Evolutionary conservation across 2,113 vertebrate genomes (phyloP).

Genomic region (Dendropsophus ebraccatus): DNA sequence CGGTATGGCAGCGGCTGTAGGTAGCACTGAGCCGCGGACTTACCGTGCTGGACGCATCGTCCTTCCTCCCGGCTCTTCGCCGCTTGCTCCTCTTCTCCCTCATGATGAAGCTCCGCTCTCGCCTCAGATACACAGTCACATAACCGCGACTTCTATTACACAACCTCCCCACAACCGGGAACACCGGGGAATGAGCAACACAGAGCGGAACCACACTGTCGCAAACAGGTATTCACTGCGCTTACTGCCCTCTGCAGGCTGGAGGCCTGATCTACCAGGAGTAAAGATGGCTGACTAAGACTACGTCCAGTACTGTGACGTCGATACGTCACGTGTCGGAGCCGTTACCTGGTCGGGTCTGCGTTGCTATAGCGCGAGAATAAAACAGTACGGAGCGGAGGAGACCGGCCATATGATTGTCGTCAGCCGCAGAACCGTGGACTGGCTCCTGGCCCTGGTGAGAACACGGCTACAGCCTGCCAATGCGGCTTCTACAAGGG

Average conservation of each 20-base stretch:
- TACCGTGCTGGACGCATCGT: not conserved
- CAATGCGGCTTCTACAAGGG: too few species aligned
- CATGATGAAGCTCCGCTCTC: not conserved
- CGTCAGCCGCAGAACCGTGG: slow-evolving; percentile 35
- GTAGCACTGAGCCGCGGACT: not conserved
- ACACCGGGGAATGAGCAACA: not conserved
- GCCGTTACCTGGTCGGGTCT: not conserved
- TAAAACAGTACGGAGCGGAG: not conserved
- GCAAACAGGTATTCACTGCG: not conserved
- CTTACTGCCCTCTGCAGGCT: not conserved
- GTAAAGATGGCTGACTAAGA: not conserved
- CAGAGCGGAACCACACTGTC: not conserved
- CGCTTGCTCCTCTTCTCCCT: slow-evolving; percentile 41
- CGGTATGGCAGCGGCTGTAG: too few species aligned
- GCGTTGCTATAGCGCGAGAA: not conserved
- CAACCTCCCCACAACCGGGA: not conserved
- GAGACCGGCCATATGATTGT: slow-evolving; percentile 18
- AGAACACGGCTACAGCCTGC: not conserved
- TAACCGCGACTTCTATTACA: not conserved
- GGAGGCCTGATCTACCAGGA: not conserved
- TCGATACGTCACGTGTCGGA: not conserved
- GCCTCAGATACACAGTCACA: not conserved
- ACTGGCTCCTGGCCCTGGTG: slow-evolving; percentile 22
- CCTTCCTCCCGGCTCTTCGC: not conserved
- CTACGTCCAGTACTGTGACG: too few species aligned